Base-by-base conservation (phyloP, 2,797 vertebrate genomes). In the Pangasius mekongensis region DNA sequence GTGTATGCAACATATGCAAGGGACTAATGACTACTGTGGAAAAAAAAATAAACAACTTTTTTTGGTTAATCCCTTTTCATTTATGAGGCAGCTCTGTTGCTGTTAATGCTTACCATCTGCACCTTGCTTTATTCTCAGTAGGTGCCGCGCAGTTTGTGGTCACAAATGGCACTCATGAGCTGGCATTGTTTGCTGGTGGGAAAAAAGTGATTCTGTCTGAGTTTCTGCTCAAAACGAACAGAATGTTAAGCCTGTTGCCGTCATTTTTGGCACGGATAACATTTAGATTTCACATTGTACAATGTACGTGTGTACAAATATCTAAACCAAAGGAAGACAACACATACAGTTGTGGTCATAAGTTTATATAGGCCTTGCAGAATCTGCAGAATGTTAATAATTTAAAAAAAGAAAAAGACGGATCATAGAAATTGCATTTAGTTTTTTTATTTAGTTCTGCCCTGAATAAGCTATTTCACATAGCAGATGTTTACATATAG, bases 81-180 rank as follows among this genome's bases (percentile, higher is more conserved):
- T 93, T 94, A 93, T 90, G 89, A 91, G 91, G n/a, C 27, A 67
- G 89, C 85, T 80, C 67, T 87, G 90, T 77, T 89, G 64, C 84
- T 67, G 84, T 47, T 94, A 95, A 96, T 95, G 91, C 92, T 89
- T 93, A 85, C 93, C 96, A 95, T 91, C 90, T 95, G 95, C 82
- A 86, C 74, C 71, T 78, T 77, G 43, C 84, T 86, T 67, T 62
- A 39, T 66, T 87, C 87, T 90, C 88, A 71, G 89, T 67, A 80
- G 89, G 85, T 64, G 36, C 85, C 91, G 90, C 47, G 33, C 88
- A 92, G 90, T 88, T 87, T 84, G 90, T 2, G 30, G 92, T 87
- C 83, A 81, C 86, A 82, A 87, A 87, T 33, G 80, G 56, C 69
- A 86, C 74, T 89, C 90, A 85, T 86, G 86, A 30, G 10, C 83